Conservation (phyloP, 2,113 vertebrate species). For the Balaenoptera acutorostrata region DNA sequence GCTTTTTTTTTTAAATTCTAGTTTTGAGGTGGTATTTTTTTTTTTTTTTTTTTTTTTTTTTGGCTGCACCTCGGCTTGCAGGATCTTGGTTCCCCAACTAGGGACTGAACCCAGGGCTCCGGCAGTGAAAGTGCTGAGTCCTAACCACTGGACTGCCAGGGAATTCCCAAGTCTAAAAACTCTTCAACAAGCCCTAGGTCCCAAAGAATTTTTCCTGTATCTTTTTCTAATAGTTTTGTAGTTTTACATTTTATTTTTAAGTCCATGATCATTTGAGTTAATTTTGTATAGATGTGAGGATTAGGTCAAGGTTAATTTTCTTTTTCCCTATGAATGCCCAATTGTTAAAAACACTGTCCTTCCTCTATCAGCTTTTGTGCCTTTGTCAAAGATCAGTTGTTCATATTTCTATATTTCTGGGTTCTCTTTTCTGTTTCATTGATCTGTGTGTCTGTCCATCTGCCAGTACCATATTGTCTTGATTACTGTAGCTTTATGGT, state of each 20-base stretch:
- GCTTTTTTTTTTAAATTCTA: too few relatives aligned
- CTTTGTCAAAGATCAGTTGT: not conserved
- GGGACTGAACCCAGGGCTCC: too few relatives aligned
- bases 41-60: too few relatives aligned
- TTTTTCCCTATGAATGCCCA: not conserved
- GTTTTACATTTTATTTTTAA: not conserved
- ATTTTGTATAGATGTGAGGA: not conserved
- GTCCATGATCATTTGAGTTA: not conserved
- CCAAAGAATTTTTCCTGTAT: not conserved
- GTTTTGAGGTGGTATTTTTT: too few relatives aligned
- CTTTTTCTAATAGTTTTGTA: not conserved
- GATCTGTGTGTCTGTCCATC: not conserved
- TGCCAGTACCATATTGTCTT: too few relatives aligned
- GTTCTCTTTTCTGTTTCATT: not conserved
- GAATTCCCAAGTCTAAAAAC: not conserved
- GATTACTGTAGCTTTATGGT: not conserved
- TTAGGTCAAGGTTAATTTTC: not conserved
- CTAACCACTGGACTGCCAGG: too few relatives aligned
- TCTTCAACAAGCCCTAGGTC: too few relatives aligned
- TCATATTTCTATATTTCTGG: not conserved
- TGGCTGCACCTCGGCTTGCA: too few relatives aligned
- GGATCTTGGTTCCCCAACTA: too few relatives aligned
- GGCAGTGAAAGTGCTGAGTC: too few relatives aligned
- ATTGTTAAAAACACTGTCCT: not conserved
- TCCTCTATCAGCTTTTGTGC: not conserved